Evolutionary conservation across 2,888 invertebrate species (phyloP).

Genomic region (Chrysopilus asiliformis): DNA sequence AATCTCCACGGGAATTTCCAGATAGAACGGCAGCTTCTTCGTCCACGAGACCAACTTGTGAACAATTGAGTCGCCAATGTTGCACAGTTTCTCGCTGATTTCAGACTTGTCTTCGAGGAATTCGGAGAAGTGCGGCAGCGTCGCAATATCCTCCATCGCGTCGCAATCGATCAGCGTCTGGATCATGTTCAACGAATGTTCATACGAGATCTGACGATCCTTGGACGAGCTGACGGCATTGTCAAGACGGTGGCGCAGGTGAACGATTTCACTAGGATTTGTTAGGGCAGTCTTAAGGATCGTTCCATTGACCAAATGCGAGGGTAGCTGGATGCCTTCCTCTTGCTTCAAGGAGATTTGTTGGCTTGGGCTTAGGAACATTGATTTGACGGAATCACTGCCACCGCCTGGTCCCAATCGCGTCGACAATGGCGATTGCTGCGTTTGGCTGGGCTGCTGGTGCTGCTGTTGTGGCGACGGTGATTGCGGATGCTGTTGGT

Average conservation of each 20-base stretch:
- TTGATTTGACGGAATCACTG: slow-evolving; percentile 16
- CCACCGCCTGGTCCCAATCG: slow-evolving; percentile 7
- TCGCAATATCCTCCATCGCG: slow-evolving; percentile 92
- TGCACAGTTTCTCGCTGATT: slow-evolving; percentile 82
- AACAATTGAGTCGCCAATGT: slow-evolving; percentile 95
- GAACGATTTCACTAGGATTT: slow-evolving; percentile 85
- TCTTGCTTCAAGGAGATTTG: slow-evolving; percentile 31
- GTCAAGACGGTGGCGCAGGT: slow-evolving; percentile 75
- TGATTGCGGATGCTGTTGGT: slow-evolving; percentile 36
- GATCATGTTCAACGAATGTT: slow-evolving; percentile 78
- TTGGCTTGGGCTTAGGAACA: slow-evolving; percentile 32
- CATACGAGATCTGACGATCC: slow-evolving; percentile 69
- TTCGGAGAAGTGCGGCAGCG: slow-evolving; percentile 79
- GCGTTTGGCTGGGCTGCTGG: slow-evolving; percentile 20
- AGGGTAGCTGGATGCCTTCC: slow-evolving; percentile 37
- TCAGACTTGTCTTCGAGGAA: slow-evolving; percentile 82
- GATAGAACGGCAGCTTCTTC: slow-evolving; percentile 92
- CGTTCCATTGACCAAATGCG: slow-evolving; percentile 78
- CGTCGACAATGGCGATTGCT: slow-evolving; percentile 27
- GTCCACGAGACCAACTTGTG: slow-evolving; percentile 99
- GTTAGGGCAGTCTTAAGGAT: slow-evolving; percentile 90
- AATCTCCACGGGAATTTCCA: slow-evolving; percentile 90
- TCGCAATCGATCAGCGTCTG: slow-evolving; percentile 90
- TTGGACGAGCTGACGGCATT: slow-evolving; percentile 77
- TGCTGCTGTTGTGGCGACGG: slow-evolving; percentile 21